Conservation (phyloP, 2,888 invertebrate genomes). For the Acleris holmiana region DNA sequence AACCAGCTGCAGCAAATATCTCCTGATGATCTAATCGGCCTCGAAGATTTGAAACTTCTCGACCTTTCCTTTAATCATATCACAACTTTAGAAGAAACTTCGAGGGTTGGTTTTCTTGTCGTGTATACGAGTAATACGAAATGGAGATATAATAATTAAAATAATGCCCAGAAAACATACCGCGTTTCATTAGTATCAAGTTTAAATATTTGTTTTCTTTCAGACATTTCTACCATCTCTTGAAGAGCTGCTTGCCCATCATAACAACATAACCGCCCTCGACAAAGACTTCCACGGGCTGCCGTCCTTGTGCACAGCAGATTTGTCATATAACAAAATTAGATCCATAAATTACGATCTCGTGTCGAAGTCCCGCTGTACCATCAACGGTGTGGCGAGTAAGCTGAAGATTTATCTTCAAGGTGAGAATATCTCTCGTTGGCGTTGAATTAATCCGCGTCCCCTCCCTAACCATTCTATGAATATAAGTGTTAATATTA, state of each 20-base stretch:
- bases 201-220: slow-evolving; percentile 50
- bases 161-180: neutral
- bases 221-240: slow-evolving; percentile 91
- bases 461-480: too few species aligned
- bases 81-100: slow-evolving; percentile 91
- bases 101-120: slow-evolving; percentile 85
- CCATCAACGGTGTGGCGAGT: slow-evolving; percentile 91
- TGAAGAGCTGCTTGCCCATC: slow-evolving; percentile 90
- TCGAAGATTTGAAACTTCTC: slow-evolving; percentile 89
- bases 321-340: slow-evolving; percentile 91
- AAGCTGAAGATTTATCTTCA: slow-evolving; percentile 91
- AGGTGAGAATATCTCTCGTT: slow-evolving; percentile 80
- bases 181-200: slow-evolving; percentile 1
- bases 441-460: neutral
- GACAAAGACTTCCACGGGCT: slow-evolving; percentile 93
- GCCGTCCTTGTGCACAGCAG: slow-evolving; percentile 91
- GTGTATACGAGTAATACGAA: neutral
- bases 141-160: neutral
- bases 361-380: slow-evolving; percentile 91
- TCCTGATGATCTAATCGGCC: slow-evolving; percentile 90
- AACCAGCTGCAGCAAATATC: slow-evolving; percentile 90
- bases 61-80: slow-evolving; percentile 92
- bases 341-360: slow-evolving; percentile 89
- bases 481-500: too few species aligned
- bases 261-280: slow-evolving; percentile 89